A percentile compares a stretch with the other conserved stretches of the same genome.
These are phyloP conservation scores for Lampropteryx suffumata DNA, from an alignment of 2,888 invertebrate genomes.

Conservation along the genomic window DNA sequence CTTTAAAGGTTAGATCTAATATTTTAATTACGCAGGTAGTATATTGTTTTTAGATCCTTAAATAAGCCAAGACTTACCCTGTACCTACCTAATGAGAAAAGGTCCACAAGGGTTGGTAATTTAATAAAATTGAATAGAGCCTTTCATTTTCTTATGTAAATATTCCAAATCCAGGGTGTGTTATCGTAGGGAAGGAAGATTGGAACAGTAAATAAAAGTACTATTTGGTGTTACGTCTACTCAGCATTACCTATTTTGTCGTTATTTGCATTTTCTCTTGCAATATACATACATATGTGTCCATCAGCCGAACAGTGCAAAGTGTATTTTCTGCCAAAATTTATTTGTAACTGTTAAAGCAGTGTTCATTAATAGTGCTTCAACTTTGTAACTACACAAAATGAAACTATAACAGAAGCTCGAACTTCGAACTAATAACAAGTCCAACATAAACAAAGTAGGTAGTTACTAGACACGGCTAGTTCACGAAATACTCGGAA, in stretches of 20 bases:
- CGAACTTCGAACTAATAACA: not conserved
- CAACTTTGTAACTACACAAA: too few species aligned
- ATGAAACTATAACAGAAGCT: not conserved
- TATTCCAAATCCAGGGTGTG: slow-evolving; percentile 19
- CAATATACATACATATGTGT: too few species aligned
- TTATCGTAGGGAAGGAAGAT: slow-evolving; percentile 4
- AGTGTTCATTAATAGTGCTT: too few species aligned
- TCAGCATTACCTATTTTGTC: too few species aligned
- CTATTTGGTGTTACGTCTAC: not conserved
- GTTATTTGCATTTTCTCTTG: too few species aligned
- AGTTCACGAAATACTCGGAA: not conserved
- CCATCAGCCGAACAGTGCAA: too few species aligned
- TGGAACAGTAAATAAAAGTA: slow-evolving; percentile 12
- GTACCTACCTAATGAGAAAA: slow-evolving; percentile 24
- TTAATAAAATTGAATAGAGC: slow-evolving; percentile 28
- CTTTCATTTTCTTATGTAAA: slow-evolving; percentile 34
- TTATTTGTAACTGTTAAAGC: too few species aligned
- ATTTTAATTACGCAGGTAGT: not conserved
- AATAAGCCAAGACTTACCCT: slow-evolving; percentile 11
- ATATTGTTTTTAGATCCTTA: not conserved
- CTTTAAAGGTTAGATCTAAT: not conserved
- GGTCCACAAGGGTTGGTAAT: slow-evolving; percentile 24
- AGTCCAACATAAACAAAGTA: not conserved
- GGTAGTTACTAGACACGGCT: not conserved
- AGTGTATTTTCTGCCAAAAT: too few species aligned